Conservation (phyloP, 2,113 vertebrate genomes). For the Danio rerio region DNA sequence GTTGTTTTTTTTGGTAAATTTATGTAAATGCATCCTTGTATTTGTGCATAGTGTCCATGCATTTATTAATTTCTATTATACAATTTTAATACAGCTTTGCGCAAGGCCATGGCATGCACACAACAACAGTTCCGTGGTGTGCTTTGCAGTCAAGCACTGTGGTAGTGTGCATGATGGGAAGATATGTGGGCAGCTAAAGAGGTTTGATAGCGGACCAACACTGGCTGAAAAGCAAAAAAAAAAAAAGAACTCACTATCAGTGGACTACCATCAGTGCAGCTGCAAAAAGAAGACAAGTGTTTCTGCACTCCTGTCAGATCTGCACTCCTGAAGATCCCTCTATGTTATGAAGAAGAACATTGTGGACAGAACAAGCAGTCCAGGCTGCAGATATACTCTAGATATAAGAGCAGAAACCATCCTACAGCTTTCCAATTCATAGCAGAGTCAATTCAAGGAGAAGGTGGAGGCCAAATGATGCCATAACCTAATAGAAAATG, state of each 20-base stretch:
- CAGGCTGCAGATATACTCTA: constrained; percentile 28
- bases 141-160: constrained; percentile 3
- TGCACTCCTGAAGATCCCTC: not conserved
- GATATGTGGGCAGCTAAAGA: not conserved
- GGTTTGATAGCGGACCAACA: constrained; percentile 1
- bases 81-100: not conserved
- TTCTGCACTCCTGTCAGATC: constrained; percentile 11
- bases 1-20: too few species aligned
- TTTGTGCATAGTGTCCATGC: not conserved
- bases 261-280: constrained; percentile 2
- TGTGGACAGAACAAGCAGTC: constrained; percentile 22
- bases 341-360: not conserved
- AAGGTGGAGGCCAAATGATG: not conserved
- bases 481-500: constrained; percentile 8
- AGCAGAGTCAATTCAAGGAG: not conserved
- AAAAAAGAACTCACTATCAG: not conserved
- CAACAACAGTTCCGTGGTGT: not conserved
- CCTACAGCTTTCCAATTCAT: constrained; percentile 34
- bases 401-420: constrained; percentile 23
- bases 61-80: not conserved
- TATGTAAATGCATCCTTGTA: not conserved
- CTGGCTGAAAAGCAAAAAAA: constrained; percentile 12
- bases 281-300: constrained; percentile 3
- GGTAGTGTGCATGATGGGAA: not conserved
- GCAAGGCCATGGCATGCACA: not conserved